These are phyloP conservation scores for Ptychochromis oligacanthus DNA, from an alignment of 2,113 vertebrate species.

Conservation along the genomic window DNA sequence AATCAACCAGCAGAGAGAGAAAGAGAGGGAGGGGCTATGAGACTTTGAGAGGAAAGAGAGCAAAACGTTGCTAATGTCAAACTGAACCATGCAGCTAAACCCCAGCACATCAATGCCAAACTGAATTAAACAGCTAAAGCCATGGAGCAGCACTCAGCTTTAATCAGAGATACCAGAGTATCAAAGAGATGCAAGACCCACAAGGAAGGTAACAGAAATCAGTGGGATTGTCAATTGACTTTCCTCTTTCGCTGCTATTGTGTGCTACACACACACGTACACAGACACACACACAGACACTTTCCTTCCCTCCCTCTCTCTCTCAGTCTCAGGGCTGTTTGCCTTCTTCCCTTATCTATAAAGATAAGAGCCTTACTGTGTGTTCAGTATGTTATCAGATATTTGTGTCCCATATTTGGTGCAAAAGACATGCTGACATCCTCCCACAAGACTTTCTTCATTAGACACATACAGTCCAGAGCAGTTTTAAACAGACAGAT, in stretches of 20 bases:
- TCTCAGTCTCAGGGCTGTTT: slow-evolving; percentile 48
- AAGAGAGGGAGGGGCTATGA: background rate
- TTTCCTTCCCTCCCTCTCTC: background rate
- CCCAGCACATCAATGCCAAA: slow-evolving; percentile 13
- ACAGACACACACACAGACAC: slow-evolving; percentile 3
- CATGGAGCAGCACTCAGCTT: slow-evolving; percentile 12
- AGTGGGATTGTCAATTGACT: slow-evolving; percentile 33
- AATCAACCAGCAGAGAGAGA: slow-evolving; percentile 25
- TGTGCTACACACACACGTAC: slow-evolving; percentile 14
- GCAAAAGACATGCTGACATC: slow-evolving; percentile 43
- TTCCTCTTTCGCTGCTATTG: slow-evolving; percentile 1
- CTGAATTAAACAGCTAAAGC: slow-evolving; percentile 33
- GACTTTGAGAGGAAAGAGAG: background rate
- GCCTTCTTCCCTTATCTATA: slow-evolving; percentile 59
- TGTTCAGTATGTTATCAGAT: slow-evolving; percentile 66
- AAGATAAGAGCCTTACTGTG: slow-evolving; percentile 65
- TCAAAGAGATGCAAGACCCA: slow-evolving; percentile 54
- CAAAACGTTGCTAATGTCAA: slow-evolving; percentile 22
- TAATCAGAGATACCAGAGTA: slow-evolving; percentile 48
- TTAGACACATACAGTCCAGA: slow-evolving; percentile 6
- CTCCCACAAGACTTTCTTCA: slow-evolving; percentile 22
- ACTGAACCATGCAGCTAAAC: slow-evolving; percentile 18
- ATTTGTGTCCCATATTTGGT: slow-evolving; percentile 54
- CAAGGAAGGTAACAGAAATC: slow-evolving; percentile 48
- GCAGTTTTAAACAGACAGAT: background rate